These are phyloP conservation scores for Dufourea novaeangliae DNA, from an alignment of 1,140 invertebrate genomes.

Conservation along the genomic window DNA sequence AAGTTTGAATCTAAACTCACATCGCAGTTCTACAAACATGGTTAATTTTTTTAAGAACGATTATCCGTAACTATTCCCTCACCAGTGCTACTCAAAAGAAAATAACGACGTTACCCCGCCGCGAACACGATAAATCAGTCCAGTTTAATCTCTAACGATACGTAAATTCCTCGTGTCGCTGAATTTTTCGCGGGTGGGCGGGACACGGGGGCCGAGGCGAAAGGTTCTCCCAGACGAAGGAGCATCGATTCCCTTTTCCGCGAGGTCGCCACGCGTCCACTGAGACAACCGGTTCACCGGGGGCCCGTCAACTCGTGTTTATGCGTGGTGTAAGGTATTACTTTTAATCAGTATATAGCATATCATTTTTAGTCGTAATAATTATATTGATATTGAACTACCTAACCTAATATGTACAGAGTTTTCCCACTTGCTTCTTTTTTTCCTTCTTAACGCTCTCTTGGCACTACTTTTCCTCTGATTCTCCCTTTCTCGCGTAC, in stretches of 20 bases:
- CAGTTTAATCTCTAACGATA: too few relatives aligned
- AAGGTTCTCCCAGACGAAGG: background rate
- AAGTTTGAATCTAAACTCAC: too few relatives aligned
- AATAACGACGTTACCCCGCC: too few relatives aligned
- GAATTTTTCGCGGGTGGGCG: too few relatives aligned
- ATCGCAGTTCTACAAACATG: too few relatives aligned
- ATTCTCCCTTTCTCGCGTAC: constrained; percentile 26
- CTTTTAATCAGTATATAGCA: constrained; percentile 78
- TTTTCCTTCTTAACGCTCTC: constrained; percentile 69
- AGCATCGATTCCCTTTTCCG: background rate
- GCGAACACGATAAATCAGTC: too few relatives aligned
- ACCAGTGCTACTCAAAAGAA: too few relatives aligned
- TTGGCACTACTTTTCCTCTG: constrained; percentile 74
- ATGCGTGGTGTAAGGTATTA: constrained; percentile 70
- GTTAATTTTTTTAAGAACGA: too few relatives aligned
- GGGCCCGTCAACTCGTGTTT: constrained; percentile 67
- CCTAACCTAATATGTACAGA: constrained; percentile 80
- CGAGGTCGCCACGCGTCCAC: constrained; percentile 44
- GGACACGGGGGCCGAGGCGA: background rate
- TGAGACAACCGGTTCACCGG: constrained; percentile 63
- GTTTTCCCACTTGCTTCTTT: too few relatives aligned
- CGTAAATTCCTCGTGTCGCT: too few relatives aligned
- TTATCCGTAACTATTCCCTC: too few relatives aligned
- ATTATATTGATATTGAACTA: constrained; percentile 80
- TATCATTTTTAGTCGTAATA: constrained; percentile 77